phyloP scores from a whole-genome alignment of 2,113 vertebrate species.

The Salvelinus alpinus region DNA sequence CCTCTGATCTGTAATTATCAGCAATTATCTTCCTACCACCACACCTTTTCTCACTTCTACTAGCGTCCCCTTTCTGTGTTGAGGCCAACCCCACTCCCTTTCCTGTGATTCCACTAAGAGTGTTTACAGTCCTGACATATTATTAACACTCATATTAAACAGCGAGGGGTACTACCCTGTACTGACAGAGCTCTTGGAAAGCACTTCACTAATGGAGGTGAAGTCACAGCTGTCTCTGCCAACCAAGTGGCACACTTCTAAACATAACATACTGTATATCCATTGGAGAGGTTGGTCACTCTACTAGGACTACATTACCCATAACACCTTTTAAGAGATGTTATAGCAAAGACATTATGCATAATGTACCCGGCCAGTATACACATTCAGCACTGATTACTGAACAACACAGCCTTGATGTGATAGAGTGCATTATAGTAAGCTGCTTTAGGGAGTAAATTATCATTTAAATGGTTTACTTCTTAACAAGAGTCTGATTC shows the following conservation, averaged over 20 bases:
- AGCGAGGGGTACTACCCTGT: constrained; percentile 59
- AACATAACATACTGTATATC: background rate
- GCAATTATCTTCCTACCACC: background rate
- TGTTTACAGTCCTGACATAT: constrained; percentile 70
- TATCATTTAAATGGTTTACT: too few relatives aligned
- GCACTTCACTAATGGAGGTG: constrained; percentile 4
- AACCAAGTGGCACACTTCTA: background rate
- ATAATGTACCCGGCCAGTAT: too few relatives aligned
- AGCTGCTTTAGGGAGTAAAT: too few relatives aligned
- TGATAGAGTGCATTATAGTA: too few relatives aligned
- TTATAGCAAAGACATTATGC: too few relatives aligned
- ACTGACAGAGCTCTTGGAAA: constrained; percentile 17
- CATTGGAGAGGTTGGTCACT: background rate
- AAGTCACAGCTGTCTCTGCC: background rate
- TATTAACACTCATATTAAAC: constrained; percentile 72
- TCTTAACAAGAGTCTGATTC: too few relatives aligned
- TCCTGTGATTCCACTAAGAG: constrained; percentile 57
- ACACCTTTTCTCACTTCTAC: constrained; percentile 1
- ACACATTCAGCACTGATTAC: too few relatives aligned
- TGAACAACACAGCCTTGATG: too few relatives aligned
- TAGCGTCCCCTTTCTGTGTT: constrained; percentile 46
- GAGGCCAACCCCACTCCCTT: constrained; percentile 29
- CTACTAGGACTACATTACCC: too few relatives aligned
- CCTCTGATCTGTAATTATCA: too few relatives aligned
- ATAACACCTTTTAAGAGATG: too few relatives aligned